phyloP scores from a whole-genome alignment of 2,797 vertebrate species.

The Streptopelia turtur region DNA sequence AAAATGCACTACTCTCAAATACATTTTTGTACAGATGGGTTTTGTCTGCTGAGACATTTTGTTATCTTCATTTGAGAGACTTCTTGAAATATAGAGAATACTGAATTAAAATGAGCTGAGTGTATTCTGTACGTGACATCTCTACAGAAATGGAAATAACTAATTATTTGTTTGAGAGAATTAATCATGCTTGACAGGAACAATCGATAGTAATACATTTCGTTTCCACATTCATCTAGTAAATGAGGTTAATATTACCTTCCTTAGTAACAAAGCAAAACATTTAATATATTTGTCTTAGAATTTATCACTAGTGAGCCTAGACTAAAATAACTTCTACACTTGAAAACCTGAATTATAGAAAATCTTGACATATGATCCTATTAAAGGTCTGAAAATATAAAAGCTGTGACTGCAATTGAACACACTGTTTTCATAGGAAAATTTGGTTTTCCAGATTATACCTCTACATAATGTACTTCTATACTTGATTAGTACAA shows the following conservation, averaged over 20 bases:
- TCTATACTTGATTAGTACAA: not conserved
- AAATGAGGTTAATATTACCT: not conserved
- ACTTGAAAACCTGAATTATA: not conserved
- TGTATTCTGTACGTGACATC: not conserved
- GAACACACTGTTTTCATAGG: not conserved
- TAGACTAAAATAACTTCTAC: not conserved
- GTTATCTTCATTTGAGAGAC: not conserved
- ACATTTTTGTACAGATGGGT: not conserved
- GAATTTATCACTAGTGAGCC: not conserved
- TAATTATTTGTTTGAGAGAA: conserved; percentile 12
- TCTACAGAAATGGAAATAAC: conserved; percentile 1
- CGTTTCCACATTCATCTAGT: not conserved
- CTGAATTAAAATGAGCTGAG: not conserved
- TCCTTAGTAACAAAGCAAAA: not conserved
- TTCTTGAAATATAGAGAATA: not conserved
- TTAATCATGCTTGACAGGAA: not conserved
- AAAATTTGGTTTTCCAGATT: not conserved
- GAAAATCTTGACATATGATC: not conserved
- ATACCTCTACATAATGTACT: not conserved
- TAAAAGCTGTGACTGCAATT: not conserved
- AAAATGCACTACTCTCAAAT: not conserved
- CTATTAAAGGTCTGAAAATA: not conserved
- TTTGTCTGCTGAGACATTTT: not conserved
- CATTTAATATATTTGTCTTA: not conserved
- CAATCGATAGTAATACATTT: not conserved